These are phyloP conservation scores for Heliconius congener DNA, from an alignment of 1,140 invertebrate species.

Conservation along the genomic window DNA sequence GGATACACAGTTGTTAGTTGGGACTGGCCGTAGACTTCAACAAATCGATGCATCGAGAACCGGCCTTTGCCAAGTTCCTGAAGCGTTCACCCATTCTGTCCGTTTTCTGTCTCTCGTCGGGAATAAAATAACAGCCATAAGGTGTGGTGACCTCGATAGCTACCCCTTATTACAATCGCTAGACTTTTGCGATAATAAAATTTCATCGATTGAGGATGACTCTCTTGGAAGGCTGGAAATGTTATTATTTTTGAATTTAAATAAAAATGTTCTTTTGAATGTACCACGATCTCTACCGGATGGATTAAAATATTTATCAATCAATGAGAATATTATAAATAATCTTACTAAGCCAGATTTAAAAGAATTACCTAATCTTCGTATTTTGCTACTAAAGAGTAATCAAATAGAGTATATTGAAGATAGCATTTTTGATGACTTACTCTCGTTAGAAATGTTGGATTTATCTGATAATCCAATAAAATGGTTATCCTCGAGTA, in stretches of 20 bases:
- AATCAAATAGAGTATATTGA: conserved; percentile 86
- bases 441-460: conserved; percentile 85
- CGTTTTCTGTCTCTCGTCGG: conserved; percentile 88
- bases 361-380: conserved; percentile 85
- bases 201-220: conserved; percentile 91
- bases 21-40: conserved; percentile 87
- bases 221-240: conserved; percentile 91
- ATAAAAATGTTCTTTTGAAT: conserved; percentile 86
- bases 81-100: conserved; percentile 91
- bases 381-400: conserved; percentile 86
- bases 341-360: conserved; percentile 86
- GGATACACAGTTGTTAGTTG: conserved; percentile 84
- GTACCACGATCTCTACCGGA: conserved; percentile 84
- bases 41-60: conserved; percentile 92
- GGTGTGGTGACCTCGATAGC: conserved; percentile 93
- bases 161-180: conserved; percentile 92
- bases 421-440: conserved; percentile 85
- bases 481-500: conserved; percentile 84
- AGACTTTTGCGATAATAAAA: conserved; percentile 90
- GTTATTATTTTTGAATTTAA: conserved; percentile 89
- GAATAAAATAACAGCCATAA: conserved; percentile 88
- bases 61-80: conserved; percentile 89
- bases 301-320: conserved; percentile 77
- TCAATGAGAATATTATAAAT: conserved; percentile 83
- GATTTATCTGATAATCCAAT: conserved; percentile 91